These are phyloP conservation scores for Chamaetylas fuelleborni DNA, from an alignment of 2,113 vertebrate species.

Conservation along the genomic window DNA sequence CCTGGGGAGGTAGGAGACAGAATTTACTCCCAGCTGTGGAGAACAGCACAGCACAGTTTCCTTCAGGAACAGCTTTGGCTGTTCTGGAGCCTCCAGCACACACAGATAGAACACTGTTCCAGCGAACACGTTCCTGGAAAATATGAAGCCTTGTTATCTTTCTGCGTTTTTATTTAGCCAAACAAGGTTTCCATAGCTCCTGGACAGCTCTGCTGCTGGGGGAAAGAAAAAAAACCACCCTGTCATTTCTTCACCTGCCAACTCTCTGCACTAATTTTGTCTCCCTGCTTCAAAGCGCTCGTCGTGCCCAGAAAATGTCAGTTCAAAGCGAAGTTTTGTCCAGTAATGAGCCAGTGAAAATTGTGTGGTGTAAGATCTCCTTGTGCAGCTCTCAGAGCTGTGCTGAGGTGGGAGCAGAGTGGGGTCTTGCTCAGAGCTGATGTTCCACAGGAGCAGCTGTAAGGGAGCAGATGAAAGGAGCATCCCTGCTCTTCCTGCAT, in stretches of 20 bases:
- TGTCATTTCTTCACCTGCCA: constrained; percentile 62
- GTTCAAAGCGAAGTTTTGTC: constrained; percentile 33
- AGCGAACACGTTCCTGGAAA: background rate
- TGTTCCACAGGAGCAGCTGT: background rate
- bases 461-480: background rate
- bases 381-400: background rate
- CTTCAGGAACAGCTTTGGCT: background rate
- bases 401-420: background rate
- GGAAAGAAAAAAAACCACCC: background rate
- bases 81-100: background rate
- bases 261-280: constrained; percentile 29
- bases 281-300: constrained; percentile 19
- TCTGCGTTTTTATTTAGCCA: background rate
- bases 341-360: constrained; percentile 34
- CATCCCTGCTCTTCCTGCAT: background rate
- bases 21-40: background rate
- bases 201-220: background rate
- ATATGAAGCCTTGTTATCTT: constrained; percentile 22
- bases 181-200: constrained; percentile 41
- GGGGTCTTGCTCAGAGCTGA: background rate
- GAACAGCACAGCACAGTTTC: background rate
- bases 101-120: background rate
- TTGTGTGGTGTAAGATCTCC: background rate
- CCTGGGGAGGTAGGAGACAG: background rate
- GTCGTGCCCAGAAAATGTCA: constrained; percentile 34